These are phyloP conservation scores for Xiphydria camelus DNA, from an alignment of 2,888 invertebrate species.

Conservation along the genomic window DNA sequence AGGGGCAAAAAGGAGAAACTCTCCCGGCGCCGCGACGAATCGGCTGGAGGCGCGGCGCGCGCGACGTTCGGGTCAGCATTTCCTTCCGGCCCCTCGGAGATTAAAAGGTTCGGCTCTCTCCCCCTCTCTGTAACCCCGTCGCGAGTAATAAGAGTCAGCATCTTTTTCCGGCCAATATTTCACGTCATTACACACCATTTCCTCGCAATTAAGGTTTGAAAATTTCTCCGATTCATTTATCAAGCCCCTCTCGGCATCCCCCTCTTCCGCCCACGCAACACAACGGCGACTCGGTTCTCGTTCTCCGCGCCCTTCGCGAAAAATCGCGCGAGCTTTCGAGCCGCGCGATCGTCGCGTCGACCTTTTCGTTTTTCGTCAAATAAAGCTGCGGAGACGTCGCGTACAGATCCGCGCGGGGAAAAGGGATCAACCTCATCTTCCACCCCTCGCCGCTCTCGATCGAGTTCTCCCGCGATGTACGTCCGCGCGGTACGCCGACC, in stretches of 20 bases:
- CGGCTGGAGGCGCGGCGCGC: constrained; percentile 16
- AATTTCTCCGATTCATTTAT: constrained; percentile 32
- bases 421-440: too few species aligned
- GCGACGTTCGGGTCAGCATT: constrained; percentile 49
- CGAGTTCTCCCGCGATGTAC: too few species aligned
- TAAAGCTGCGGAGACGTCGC: too few species aligned
- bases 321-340: too few species aligned
- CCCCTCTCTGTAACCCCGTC: too few species aligned
- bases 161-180: constrained; percentile 50
- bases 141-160: constrained; percentile 52
- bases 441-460: too few species aligned
- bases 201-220: constrained; percentile 49
- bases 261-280: neutral
- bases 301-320: neutral
- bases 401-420: too few species aligned
- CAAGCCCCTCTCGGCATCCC: constrained; percentile 3
- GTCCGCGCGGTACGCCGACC: too few species aligned
- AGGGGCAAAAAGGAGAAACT: too few species aligned
- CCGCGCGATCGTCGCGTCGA: neutral
- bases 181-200: constrained; percentile 50
- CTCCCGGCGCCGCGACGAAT: neutral
- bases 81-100: constrained; percentile 37
- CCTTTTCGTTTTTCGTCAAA: neutral
- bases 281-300: neutral
- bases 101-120: constrained; percentile 44